Conservation (phyloP, 2,797 vertebrate species). For the Kryptolebias ocellatus region DNA sequence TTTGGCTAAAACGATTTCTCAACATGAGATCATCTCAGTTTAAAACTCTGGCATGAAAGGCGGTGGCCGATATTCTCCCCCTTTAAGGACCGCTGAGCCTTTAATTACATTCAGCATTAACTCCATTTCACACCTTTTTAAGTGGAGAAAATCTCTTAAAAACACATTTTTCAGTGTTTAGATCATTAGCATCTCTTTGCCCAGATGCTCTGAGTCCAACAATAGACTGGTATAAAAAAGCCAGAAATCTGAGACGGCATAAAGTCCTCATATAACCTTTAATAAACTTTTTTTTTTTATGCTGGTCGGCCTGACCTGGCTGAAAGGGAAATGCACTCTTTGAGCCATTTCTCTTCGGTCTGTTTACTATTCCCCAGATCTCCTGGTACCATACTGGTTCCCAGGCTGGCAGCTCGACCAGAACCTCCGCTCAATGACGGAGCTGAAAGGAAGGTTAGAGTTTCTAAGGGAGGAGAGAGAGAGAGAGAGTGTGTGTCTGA, state of each 20-base stretch:
- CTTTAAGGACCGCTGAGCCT: too few relatives aligned
- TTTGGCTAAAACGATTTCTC: too few relatives aligned
- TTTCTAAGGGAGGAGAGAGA: slow-evolving; percentile 41
- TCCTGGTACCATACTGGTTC: slow-evolving; percentile 50
- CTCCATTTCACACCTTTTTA: slow-evolving; percentile 22
- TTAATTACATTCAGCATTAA: background rate
- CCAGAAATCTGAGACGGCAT: slow-evolving; percentile 53
- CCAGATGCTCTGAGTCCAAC: slow-evolving; percentile 21
- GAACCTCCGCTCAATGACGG: slow-evolving; percentile 54
- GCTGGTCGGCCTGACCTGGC: background rate
- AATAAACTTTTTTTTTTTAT: slow-evolving; percentile 34
- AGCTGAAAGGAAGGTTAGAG: slow-evolving; percentile 62
- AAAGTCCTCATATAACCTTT: slow-evolving; percentile 54
- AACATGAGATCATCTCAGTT: too few relatives aligned
- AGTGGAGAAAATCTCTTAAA: background rate
- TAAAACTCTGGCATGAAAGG: too few relatives aligned
- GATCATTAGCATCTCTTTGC: slow-evolving; percentile 29
- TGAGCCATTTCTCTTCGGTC: slow-evolving; percentile 24
- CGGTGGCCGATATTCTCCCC: too few relatives aligned
- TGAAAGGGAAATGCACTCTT: slow-evolving; percentile 34
- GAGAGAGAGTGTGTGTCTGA: slow-evolving; percentile 4
- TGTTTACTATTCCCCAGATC: slow-evolving; percentile 55
- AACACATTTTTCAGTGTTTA: background rate
- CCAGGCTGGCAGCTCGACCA: slow-evolving; percentile 60
- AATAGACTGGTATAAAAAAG: slow-evolving; percentile 25